A percentile compares a stretch with the other conserved stretches of the same genome.
These are phyloP conservation scores for Vimba vimba DNA, from an alignment of 2,113 vertebrate species.

Conservation along the genomic window DNA sequence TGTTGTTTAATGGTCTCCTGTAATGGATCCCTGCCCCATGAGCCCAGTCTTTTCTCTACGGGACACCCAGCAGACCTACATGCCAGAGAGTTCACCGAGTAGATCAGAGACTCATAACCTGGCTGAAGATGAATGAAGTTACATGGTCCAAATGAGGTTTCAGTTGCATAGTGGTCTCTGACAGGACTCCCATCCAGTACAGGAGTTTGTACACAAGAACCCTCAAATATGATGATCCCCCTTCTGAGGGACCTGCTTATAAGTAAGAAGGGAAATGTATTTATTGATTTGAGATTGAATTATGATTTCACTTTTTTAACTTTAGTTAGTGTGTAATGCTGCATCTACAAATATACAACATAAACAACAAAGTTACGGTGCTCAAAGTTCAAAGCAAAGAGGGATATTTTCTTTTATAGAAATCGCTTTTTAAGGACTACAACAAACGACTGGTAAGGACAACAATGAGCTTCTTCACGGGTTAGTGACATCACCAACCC, in stretches of 20 bases:
- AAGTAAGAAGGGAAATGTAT: not conserved
- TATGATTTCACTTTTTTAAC: too few species aligned
- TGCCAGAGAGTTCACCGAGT: constrained; percentile 3
- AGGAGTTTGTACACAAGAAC: not conserved
- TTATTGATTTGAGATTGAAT: not conserved
- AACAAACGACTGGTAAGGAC: too few species aligned
- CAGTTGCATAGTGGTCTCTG: not conserved
- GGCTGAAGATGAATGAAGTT: constrained; percentile 45
- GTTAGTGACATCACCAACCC: too few species aligned
- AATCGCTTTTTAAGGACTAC: too few species aligned
- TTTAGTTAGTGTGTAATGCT: too few species aligned
- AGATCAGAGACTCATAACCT: constrained; percentile 31
- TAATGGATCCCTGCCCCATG: constrained; percentile 31
- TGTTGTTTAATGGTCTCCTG: constrained; percentile 59
- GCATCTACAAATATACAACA: too few species aligned
- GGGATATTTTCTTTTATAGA: too few species aligned
- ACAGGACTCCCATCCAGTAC: not conserved
- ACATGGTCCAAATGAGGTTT: constrained; percentile 32
- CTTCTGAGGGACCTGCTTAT: not conserved
- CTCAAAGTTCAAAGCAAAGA: too few species aligned
- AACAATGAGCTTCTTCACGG: too few species aligned
- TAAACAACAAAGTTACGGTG: too few species aligned
- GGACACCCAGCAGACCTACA: not conserved
- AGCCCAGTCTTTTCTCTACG: constrained; percentile 27
- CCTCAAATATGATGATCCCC: not conserved